phyloP scores from a whole-genome alignment of 2,888 invertebrate genomes.

The Pimpla rufipes region DNA sequence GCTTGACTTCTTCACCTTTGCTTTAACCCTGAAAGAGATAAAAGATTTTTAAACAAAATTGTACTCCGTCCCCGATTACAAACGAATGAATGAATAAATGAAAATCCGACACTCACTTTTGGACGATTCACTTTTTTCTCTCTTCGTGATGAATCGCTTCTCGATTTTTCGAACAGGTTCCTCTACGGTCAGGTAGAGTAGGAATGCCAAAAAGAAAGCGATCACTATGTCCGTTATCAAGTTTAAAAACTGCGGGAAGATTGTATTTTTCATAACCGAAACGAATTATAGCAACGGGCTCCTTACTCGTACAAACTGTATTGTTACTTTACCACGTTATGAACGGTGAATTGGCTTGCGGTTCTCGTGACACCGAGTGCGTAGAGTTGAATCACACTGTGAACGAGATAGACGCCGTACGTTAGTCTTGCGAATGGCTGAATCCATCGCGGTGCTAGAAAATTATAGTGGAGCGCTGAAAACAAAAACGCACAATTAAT shows the following conservation, averaged over 20 bases:
- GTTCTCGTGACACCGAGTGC: constrained; percentile 73
- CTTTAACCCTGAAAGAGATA: constrained; percentile 16
- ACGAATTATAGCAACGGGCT: no score
- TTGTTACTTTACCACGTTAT: constrained; percentile 73
- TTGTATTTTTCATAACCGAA: not conserved
- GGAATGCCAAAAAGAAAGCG: constrained; percentile 74
- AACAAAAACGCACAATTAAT: not conserved
- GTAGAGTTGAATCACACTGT: constrained; percentile 76
- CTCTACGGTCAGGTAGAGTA: constrained; percentile 75
- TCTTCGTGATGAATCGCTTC: constrained; percentile 72
- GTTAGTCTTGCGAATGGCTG: constrained; percentile 78
- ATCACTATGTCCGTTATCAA: constrained; percentile 73
- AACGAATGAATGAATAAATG: not conserved
- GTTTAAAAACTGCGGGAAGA: constrained; percentile 74
- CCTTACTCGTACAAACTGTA: no score
- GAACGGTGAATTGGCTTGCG: constrained; percentile 72
- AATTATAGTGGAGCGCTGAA: constrained; percentile 76
- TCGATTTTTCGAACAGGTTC: constrained; percentile 78
- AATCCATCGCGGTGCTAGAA: constrained; percentile 76
- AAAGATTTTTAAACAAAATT: not conserved
- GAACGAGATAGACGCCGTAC: constrained; percentile 77
- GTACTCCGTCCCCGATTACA: no score
- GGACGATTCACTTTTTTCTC: constrained; percentile 26
- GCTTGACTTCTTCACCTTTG: constrained; percentile 45
- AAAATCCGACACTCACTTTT: constrained; percentile 39